Conservation (phyloP, 2,113 vertebrate species). For the Laticauda laticaudata region DNA sequence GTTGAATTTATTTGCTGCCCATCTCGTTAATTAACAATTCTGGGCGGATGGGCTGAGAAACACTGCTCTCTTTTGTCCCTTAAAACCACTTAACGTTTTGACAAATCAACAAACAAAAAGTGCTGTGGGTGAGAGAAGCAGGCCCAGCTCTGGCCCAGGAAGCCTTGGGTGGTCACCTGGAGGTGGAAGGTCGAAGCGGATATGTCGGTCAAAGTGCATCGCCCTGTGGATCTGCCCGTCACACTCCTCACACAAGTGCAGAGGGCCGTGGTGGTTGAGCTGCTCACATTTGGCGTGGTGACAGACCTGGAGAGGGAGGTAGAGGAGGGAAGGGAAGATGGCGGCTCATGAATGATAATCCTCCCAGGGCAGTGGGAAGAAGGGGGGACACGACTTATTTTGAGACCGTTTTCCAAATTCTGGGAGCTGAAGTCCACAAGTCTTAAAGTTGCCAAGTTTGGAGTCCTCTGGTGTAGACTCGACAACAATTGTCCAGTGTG, state of each 20-base stretch:
- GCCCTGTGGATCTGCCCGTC: conserved; percentile 81
- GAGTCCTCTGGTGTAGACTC: no score
- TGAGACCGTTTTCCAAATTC: background rate
- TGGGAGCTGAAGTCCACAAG: no score
- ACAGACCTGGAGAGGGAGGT: conserved; percentile 75
- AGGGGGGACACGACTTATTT: background rate
- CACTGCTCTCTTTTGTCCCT: no score
- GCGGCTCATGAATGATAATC: background rate
- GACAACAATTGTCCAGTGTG: background rate
- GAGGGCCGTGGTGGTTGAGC: conserved; percentile 79
- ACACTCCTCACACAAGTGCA: conserved; percentile 86
- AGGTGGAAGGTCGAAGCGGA: conserved; percentile 84
- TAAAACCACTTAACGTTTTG: background rate
- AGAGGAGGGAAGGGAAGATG: background rate
- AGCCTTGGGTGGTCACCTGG: conserved; percentile 73
- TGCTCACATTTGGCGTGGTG: conserved; percentile 86
- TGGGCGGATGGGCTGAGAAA: no score
- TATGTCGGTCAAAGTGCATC: conserved; percentile 87
- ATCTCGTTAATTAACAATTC: background rate
- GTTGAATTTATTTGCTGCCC: background rate
- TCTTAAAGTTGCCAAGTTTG: background rate
- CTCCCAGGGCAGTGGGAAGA: background rate
- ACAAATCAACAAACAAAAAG: background rate
- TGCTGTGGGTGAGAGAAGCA: background rate
- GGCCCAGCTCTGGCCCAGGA: background rate